Base-by-base conservation (phyloP, 2,113 vertebrate species). In the Spheniscus mendiculus region DNA sequence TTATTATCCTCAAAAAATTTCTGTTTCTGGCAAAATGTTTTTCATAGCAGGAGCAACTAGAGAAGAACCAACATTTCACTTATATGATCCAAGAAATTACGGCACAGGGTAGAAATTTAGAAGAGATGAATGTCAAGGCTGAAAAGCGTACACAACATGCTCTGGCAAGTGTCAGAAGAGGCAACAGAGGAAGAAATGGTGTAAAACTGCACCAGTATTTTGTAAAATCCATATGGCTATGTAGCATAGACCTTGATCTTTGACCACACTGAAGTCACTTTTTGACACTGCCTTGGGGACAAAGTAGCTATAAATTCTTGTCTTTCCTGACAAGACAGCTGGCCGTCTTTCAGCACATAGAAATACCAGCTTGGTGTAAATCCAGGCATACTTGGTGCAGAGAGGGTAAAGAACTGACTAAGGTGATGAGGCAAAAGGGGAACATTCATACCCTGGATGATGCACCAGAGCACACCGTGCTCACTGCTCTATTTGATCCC, bases 61-160 rank as follows among this genome's bases (percentile, higher is more conserved):
- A 63, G 61, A 50, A 90, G 34, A 69, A 52, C 25, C 77, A 74
- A 76, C 42, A 50, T 90, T 87, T 90, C 52, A 12, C 26, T 90
- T 74, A 13, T 23, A 32, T 44, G 88, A 73, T 83, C 88, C 79
- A 96, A 96, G 74, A 82, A 94, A 90, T 94, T 90, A 94, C 85
- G 69, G 79, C 79, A 90, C 52, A 44, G 59, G 73, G 82, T 34
- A 92, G 92, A 95, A 76, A 92, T 90, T 88, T 6, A 74, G 55
- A 22, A 26, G 32, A 50, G 44, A 71, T 79, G n/a, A 79, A 45
- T 83, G n/a, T 94, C 74, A 76, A 18, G 66, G 40, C 83, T 93
- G 85, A 93, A 88, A 69, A 29, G 30, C 58, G 72, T 47, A 20
- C 20, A 10, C 26, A 14, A 0, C 9, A 32, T 44, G 83, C 45